Conservation (phyloP, 2,888 invertebrate genomes). For the Drosophila hamatofila region DNA sequence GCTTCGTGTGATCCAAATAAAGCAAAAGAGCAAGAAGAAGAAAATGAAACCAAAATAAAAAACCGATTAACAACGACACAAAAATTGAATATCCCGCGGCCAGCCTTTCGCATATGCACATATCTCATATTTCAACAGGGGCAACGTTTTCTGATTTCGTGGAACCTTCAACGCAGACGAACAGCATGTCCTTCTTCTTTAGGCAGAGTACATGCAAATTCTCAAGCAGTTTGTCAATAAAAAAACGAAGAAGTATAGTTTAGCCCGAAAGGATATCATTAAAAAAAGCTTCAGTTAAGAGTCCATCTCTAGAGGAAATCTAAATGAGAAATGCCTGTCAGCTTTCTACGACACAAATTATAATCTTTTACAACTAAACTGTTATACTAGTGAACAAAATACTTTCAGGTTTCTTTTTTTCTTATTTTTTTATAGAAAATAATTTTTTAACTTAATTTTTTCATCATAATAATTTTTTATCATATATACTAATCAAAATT, state of each 20-base stretch:
- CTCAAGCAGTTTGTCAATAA: background rate
- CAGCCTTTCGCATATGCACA: background rate
- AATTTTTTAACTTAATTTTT: no score
- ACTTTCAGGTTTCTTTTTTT: background rate
- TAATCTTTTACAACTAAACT: background rate
- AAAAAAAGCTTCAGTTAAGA: background rate
- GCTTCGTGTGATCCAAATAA: conserved; percentile 40
- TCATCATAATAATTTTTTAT: no score
- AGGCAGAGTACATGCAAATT: conserved; percentile 1
- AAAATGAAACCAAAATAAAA: conserved; percentile 5
- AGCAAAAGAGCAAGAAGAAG: conserved; percentile 1
- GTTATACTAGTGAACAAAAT: background rate
- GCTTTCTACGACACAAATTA: background rate
- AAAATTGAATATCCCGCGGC: conserved; percentile 54
- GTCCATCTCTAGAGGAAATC: no score
- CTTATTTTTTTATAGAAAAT: background rate
- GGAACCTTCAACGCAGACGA: conserved; percentile 34
- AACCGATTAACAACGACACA: conserved; percentile 46
- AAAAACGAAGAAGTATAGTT: no score
- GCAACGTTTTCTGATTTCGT: conserved; percentile 56
- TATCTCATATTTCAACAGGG: conserved; percentile 65
- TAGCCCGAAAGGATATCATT: background rate
- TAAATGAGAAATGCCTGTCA: background rate
- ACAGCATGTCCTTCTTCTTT: background rate
- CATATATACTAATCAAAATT: background rate